These are phyloP conservation scores for Leptoteleia sp. DNA, from an alignment of 1,140 invertebrate species.

Conservation along the genomic window DNA sequence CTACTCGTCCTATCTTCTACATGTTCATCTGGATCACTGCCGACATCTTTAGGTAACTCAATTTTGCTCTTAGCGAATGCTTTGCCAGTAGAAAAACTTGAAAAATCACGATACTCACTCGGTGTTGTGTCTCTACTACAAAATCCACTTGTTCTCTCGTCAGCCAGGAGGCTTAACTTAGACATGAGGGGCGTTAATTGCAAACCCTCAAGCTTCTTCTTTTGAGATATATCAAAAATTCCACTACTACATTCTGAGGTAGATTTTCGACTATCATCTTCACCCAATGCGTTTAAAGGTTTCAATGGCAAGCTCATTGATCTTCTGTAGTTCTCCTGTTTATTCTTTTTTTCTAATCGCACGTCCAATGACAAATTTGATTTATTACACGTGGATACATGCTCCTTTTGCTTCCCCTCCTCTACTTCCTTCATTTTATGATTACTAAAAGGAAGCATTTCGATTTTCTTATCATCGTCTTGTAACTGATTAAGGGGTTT, in stretches of 20 bases:
- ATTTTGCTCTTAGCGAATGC: slow-evolving; percentile 69
- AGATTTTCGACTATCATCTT: slow-evolving; percentile 73
- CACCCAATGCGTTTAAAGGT: slow-evolving; percentile 82
- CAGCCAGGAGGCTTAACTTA: slow-evolving; percentile 88
- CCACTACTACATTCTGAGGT: slow-evolving; percentile 77
- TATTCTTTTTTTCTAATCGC: slow-evolving; percentile 72
- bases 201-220: slow-evolving; percentile 82
- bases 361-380: slow-evolving; percentile 61
- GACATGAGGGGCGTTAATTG: slow-evolving; percentile 91
- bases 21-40: slow-evolving; percentile 79
- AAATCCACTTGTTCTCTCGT: slow-evolving; percentile 86
- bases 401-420: slow-evolving; percentile 5
- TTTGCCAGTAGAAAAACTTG: slow-evolving; percentile 61
- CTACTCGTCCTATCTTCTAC: slow-evolving; percentile 74
- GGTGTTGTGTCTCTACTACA: slow-evolving; percentile 86
- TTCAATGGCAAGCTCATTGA: slow-evolving; percentile 87
- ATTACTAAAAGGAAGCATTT: slow-evolving; percentile 16
- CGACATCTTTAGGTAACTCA: slow-evolving; percentile 72
- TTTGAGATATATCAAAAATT: slow-evolving; percentile 77
- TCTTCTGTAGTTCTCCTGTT: slow-evolving; percentile 81
- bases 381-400: slow-evolving; percentile 37
- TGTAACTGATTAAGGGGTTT: slow-evolving; percentile 66
- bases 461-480: neutral
- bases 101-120: slow-evolving; percentile 83
- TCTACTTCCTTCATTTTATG: neutral